phyloP scores from a whole-genome alignment of 2,113 vertebrate species.

The Mustelus asterias region DNA sequence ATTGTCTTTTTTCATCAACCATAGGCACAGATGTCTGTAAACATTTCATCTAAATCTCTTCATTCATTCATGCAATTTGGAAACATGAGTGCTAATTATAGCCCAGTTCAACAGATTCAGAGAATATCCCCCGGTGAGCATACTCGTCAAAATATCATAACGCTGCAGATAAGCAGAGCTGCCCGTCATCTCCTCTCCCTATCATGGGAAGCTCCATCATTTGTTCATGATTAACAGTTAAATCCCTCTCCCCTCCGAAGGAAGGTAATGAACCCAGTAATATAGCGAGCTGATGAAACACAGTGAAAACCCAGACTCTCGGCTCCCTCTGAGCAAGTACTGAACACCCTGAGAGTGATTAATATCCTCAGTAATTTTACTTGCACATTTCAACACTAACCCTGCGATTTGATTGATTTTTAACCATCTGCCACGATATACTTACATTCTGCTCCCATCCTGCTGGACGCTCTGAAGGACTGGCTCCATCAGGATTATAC shows the following conservation, averaged over 20 bases:
- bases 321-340: background rate
- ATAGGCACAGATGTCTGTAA: background rate
- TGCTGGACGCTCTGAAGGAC: background rate
- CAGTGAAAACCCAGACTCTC: background rate
- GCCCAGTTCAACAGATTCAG: background rate
- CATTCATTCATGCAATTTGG: background rate
- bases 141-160: background rate
- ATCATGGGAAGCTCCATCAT: background rate
- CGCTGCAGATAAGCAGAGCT: background rate
- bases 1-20: background rate
- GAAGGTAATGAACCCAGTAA: background rate
- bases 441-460: background rate
- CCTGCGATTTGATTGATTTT: background rate
- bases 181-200: background rate
- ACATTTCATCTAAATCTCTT: background rate
- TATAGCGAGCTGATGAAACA: background rate
- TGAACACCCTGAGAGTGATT: background rate
- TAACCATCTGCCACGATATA: background rate
- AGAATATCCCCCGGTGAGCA: background rate
- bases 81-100: background rate
- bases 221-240: background rate
- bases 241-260: background rate
- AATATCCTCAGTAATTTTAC: background rate
- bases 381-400: background rate
- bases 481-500: background rate